A percentile compares a stretch with the other conserved stretches of the same genome.
These are phyloP conservation scores for Cryptocheilus praepositus DNA, from an alignment of 2,888 invertebrate species.

Conservation along the genomic window DNA sequence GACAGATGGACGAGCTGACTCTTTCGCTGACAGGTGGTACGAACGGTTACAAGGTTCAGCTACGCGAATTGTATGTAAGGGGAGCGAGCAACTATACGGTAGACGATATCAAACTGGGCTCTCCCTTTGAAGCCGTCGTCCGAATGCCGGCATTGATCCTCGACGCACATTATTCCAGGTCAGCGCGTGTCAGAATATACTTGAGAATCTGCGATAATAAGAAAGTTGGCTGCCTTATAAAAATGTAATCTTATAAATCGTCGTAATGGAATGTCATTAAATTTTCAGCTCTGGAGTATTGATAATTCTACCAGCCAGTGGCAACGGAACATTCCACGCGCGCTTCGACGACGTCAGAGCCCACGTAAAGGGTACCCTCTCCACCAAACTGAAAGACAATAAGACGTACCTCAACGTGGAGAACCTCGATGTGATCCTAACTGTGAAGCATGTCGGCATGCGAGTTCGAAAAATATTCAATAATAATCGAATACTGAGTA, in stretches of 20 bases:
- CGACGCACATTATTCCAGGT: constrained; percentile 80
- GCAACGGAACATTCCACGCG: constrained; percentile 83
- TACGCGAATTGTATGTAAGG: constrained; percentile 74
- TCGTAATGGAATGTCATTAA: background rate
- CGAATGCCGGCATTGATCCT: constrained; percentile 81
- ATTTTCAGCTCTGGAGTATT: constrained; percentile 80
- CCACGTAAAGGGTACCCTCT: constrained; percentile 79
- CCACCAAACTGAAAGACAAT: constrained; percentile 73
- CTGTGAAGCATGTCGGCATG: constrained; percentile 80
- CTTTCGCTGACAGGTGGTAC: constrained; percentile 76
- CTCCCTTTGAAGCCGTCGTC: constrained; percentile 81
- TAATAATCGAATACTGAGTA: constrained; percentile 83
- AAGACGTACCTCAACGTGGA: constrained; percentile 80
- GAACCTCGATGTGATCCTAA: constrained; percentile 78
- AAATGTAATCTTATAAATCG: background rate
- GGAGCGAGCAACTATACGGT: constrained; percentile 76
- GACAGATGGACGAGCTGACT: constrained; percentile 76
- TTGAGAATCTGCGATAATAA: too few relatives aligned
- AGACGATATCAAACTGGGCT: constrained; percentile 76
- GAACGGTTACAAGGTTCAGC: constrained; percentile 76
- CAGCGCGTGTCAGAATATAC: constrained; percentile 6
- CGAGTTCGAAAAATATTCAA: constrained; percentile 81
- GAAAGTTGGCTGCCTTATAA: background rate
- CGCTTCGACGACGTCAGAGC: constrained; percentile 79
- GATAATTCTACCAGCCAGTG: constrained; percentile 83